Evolutionary conservation across 2,888 invertebrate species (phyloP).

Genomic region (Plagodis dolabraria): DNA sequence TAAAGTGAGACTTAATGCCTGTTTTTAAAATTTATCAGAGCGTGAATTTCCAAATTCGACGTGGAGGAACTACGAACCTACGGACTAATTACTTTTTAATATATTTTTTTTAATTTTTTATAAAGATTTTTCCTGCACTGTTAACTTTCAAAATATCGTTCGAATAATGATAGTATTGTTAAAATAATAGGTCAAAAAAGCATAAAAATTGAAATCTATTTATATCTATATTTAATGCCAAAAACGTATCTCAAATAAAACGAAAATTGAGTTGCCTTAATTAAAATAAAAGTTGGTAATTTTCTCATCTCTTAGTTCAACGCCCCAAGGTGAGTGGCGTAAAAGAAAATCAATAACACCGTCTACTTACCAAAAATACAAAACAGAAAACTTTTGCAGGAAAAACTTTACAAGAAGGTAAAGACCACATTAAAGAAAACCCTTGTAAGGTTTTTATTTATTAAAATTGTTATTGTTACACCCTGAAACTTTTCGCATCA

Average conservation of each 20-base stretch:
- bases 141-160: too few relatives aligned
- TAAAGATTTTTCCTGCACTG: too few relatives aligned
- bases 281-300: conserved; percentile 26
- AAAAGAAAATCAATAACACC: conserved; percentile 39
- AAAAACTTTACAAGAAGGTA: conserved; percentile 42
- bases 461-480: conserved; percentile 45
- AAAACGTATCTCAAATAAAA: conserved; percentile 11
- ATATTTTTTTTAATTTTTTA: too few relatives aligned
- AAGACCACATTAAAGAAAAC: conserved; percentile 50
- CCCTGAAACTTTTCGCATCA: conserved; percentile 33
- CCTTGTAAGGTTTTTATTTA: conserved; percentile 49
- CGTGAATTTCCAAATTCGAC: too few relatives aligned
- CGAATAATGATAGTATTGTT: too few relatives aligned
- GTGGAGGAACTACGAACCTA: too few relatives aligned
- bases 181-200: too few relatives aligned
- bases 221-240: conserved; percentile 4
- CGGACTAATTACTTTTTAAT: too few relatives aligned
- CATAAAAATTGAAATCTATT: not conserved
- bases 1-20: too few relatives aligned
- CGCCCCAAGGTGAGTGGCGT: conserved; percentile 30
- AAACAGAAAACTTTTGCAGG: conserved; percentile 42
- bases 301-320: conserved; percentile 36
- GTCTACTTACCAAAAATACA: conserved; percentile 39
- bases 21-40: too few relatives aligned
- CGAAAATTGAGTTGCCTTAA: conserved; percentile 24